Conservation (phyloP, 2,888 invertebrate species). For the Plagiodera versicolora region DNA sequence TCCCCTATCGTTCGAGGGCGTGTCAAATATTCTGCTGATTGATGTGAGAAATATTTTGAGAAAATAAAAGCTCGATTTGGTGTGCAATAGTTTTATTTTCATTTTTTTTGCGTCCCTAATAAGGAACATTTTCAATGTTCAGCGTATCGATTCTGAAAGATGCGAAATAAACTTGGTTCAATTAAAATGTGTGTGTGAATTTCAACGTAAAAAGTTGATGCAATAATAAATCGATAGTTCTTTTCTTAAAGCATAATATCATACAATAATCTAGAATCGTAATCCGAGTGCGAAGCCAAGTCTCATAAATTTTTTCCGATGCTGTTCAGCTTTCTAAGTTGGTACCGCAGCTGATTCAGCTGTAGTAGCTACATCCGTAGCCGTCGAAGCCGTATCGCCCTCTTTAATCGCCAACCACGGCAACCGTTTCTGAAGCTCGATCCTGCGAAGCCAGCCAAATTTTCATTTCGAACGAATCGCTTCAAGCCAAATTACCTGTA, state of each 20-base stretch:
- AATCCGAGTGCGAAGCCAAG: too few relatives aligned
- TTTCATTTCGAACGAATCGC: slow-evolving; percentile 19
- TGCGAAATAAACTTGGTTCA: too few relatives aligned
- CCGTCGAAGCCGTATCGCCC: slow-evolving; percentile 62
- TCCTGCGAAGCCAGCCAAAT: slow-evolving; percentile 56
- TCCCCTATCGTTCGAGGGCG: too few relatives aligned
- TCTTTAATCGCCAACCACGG: slow-evolving; percentile 78
- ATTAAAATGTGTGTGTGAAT: background rate
- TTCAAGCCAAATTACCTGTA: slow-evolving; percentile 69
- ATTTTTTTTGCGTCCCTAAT: background rate
- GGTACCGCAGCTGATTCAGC: slow-evolving; percentile 24
- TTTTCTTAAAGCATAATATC: background rate
- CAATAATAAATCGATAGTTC: background rate
- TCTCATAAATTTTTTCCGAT: background rate
- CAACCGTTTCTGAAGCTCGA: slow-evolving; percentile 78
- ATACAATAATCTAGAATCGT: background rate
- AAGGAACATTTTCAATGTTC: background rate
- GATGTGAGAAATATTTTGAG: background rate
- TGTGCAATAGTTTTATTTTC: background rate
- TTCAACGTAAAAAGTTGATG: background rate
- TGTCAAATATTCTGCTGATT: too few relatives aligned
- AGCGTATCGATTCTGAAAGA: background rate
- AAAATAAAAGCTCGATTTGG: background rate
- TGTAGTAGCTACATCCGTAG: slow-evolving; percentile 41
- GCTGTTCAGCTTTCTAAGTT: slow-evolving; percentile 9